Evolutionary conservation across 2,888 invertebrate species (phyloP).

Genomic region (Griposia aprilina): DNA sequence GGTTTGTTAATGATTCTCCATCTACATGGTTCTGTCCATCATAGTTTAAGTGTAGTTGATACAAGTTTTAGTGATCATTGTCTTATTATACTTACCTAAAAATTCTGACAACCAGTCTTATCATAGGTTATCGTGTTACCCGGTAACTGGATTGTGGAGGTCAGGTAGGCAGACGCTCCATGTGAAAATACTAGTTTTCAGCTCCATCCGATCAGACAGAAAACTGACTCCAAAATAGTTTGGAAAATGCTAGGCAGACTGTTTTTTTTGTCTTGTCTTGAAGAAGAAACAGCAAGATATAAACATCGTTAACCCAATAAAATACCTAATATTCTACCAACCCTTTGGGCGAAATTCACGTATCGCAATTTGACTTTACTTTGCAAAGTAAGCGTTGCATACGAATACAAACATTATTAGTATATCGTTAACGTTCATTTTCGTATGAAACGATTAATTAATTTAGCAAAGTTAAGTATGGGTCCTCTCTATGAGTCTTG

Average conservation of each 20-base stretch:
- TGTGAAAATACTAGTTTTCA: no score
- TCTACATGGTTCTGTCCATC: conserved; percentile 70
- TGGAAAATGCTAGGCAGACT: no score
- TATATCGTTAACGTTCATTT: background rate
- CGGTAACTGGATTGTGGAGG: no score
- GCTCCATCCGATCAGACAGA: no score
- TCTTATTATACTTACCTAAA: background rate
- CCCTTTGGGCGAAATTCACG: background rate
- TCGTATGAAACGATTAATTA: background rate
- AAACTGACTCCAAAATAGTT: no score
- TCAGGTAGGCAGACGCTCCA: no score
- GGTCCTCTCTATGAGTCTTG: background rate
- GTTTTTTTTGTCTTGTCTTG: background rate
- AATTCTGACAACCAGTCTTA: no score
- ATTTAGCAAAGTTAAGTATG: background rate
- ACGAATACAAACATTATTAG: background rate
- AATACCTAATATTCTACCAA: background rate
- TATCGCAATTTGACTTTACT: background rate
- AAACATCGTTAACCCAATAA: background rate
- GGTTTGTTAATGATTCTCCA: conserved; percentile 76
- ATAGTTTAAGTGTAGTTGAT: conserved; percentile 70
- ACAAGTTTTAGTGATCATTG: conserved; percentile 54
- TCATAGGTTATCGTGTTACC: no score
- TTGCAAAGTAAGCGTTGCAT: background rate
- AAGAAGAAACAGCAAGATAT: background rate